Evolutionary conservation across 2,888 invertebrate species (phyloP).

Genomic region (Eristalinus sepulchralis): DNA sequence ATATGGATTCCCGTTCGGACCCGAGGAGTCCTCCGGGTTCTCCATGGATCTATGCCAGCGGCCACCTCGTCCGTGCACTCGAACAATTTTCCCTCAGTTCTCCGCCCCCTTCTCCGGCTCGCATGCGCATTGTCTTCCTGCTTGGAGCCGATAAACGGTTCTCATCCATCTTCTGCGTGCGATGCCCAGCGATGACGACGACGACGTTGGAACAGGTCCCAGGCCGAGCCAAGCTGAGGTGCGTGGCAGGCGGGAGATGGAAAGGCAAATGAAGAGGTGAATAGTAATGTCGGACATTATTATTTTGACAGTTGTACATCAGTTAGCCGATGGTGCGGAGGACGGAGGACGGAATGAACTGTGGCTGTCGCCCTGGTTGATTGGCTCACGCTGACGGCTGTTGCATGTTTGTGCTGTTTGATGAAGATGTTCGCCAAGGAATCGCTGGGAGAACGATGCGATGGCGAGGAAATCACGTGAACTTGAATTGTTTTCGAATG

Average conservation of each 20-base stretch:
- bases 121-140: conserved; percentile 50
- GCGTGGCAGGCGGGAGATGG: conserved; percentile 75
- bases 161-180: conserved; percentile 48
- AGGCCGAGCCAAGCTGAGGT: conserved; percentile 52
- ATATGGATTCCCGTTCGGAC: conserved; percentile 58
- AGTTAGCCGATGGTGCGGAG: conserved; percentile 18
- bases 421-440: conserved; percentile 52
- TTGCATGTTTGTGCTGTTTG: conserved; percentile 43
- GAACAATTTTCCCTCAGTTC: conserved; percentile 23
- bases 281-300: conserved; percentile 65
- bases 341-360: neutral
- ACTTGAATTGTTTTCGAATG: conserved; percentile 48
- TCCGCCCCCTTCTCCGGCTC: neutral
- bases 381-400: conserved; percentile 33
- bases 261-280: conserved; percentile 73
- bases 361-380: conserved; percentile 33
- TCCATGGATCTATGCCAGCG: conserved; percentile 4
- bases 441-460: conserved; percentile 1
- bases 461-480: conserved; percentile 49
- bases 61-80: conserved; percentile 35
- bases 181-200: neutral
- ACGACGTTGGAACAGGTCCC: neutral
- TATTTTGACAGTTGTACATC: conserved; percentile 70
- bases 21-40: conserved; percentile 28
- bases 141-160: conserved; percentile 53